Evolutionary conservation across 2,113 vertebrate genomes (phyloP).

Genomic region (Toxostoma redivivum): DNA sequence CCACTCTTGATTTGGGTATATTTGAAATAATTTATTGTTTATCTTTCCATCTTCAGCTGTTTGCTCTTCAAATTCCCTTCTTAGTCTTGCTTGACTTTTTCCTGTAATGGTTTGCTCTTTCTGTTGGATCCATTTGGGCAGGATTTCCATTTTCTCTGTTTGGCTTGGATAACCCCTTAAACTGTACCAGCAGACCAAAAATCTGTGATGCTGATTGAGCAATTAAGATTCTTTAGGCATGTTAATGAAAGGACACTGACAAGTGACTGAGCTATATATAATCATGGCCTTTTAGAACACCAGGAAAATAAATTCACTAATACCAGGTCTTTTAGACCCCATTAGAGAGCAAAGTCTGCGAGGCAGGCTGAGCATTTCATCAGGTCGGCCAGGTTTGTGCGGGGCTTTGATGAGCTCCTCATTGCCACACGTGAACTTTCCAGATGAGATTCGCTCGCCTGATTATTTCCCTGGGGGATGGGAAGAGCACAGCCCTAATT

Average conservation of each 20-base stretch:
- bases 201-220: constrained; percentile 29
- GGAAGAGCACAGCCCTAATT: constrained; percentile 50
- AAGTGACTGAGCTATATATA: constrained; percentile 45
- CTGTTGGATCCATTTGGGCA: neutral
- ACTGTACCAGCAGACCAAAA: constrained; percentile 5
- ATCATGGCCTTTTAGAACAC: constrained; percentile 33
- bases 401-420: constrained; percentile 24
- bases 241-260: constrained; percentile 50
- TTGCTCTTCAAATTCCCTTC: constrained; percentile 8
- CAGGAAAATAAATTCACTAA: constrained; percentile 46
- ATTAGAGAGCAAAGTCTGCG: constrained; percentile 31
- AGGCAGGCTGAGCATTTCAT: constrained; percentile 1
- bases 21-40: neutral
- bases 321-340: constrained; percentile 31
- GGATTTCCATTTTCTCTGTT: constrained; percentile 21
- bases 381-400: constrained; percentile 1
- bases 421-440: constrained; percentile 38
- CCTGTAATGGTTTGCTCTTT: neutral
- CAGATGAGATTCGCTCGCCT: constrained; percentile 51
- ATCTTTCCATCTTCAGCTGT: neutral
- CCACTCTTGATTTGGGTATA: neutral
- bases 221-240: constrained; percentile 46
- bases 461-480: constrained; percentile 54
- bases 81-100: neutral
- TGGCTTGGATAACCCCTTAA: constrained; percentile 50